These are phyloP conservation scores for Drosophila affinis DNA, from an alignment of 2,888 invertebrate species.

Conservation along the genomic window DNA sequence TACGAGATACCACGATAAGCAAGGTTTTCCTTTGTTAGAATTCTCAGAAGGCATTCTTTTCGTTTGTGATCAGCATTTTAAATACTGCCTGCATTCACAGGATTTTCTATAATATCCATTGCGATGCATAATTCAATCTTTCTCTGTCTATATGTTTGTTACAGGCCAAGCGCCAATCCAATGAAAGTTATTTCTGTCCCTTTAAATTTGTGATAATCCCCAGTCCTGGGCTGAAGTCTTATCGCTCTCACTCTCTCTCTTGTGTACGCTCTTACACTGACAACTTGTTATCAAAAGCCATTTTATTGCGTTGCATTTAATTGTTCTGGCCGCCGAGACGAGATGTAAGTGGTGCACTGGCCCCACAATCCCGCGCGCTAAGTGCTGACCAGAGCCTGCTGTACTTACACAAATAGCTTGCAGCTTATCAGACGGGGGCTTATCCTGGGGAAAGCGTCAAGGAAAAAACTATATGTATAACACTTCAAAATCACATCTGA, in stretches of 20 bases:
- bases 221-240: conserved; percentile 2
- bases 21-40: background rate
- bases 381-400: background rate
- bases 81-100: background rate
- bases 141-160: background rate
- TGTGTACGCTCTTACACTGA: conserved; percentile 12
- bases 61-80: conserved; percentile 1
- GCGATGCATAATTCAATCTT: background rate
- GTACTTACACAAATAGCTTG: conserved; percentile 19
- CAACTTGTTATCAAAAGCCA: conserved; percentile 18
- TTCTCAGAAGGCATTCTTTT: background rate
- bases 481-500: background rate
- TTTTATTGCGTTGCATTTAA: conserved; percentile 35
- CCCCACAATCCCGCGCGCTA: background rate
- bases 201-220: conserved; percentile 1
- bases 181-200: conserved; percentile 8
- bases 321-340: background rate
- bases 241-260: background rate
- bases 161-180: background rate
- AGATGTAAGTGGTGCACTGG: background rate
- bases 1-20: background rate
- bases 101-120: background rate
- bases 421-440: conserved; percentile 1
- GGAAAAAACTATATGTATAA: background rate
- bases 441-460: background rate